Conservation (phyloP, 2,797 vertebrate species). For the Selene dorsalis region DNA sequence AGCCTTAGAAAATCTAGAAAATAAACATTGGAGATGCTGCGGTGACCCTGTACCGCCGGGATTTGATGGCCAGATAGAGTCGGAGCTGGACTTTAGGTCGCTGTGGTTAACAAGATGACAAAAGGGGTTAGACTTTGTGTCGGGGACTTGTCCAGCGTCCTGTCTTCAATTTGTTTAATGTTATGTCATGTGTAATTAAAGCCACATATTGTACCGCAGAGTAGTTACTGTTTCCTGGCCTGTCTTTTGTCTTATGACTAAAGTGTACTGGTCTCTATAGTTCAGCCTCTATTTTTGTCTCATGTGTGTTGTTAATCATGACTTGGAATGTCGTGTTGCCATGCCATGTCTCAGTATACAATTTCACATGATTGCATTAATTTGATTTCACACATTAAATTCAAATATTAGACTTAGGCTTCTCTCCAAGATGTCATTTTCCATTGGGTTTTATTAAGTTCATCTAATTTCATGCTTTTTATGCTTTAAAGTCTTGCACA, state of each 20-base stretch:
- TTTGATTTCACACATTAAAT: conserved; percentile 15
- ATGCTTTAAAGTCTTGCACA: conserved; percentile 1
- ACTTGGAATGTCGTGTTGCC: background rate
- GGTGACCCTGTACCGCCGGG: conserved; percentile 5
- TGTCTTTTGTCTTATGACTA: conserved; percentile 1
- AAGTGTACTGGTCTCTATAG: background rate
- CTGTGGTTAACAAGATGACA: conserved; percentile 24
- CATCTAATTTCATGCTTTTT: conserved; percentile 23
- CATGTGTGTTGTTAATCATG: background rate
- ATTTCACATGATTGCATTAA: conserved; percentile 3
- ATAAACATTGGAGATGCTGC: conserved; percentile 12
- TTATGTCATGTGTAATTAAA: conserved; percentile 34
- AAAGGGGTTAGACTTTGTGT: background rate
- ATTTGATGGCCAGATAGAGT: conserved; percentile 9
- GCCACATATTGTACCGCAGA: conserved; percentile 3
- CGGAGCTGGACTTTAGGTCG: background rate
- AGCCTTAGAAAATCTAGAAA: conserved; percentile 27
- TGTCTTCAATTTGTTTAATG: conserved; percentile 18
- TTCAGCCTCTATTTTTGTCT: conserved; percentile 8
- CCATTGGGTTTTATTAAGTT: conserved; percentile 29
- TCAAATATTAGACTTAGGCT: conserved; percentile 1
- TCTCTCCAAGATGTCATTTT: conserved; percentile 26
- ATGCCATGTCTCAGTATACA: conserved; percentile 1
- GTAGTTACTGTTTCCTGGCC: conserved; percentile 11
- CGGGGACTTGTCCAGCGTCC: background rate